Percentiles rank a stretch among this genome's conserved stretches.
phyloP scores from a whole-genome alignment of 2,113 vertebrate species.

The Chunga burmeisteri region DNA sequence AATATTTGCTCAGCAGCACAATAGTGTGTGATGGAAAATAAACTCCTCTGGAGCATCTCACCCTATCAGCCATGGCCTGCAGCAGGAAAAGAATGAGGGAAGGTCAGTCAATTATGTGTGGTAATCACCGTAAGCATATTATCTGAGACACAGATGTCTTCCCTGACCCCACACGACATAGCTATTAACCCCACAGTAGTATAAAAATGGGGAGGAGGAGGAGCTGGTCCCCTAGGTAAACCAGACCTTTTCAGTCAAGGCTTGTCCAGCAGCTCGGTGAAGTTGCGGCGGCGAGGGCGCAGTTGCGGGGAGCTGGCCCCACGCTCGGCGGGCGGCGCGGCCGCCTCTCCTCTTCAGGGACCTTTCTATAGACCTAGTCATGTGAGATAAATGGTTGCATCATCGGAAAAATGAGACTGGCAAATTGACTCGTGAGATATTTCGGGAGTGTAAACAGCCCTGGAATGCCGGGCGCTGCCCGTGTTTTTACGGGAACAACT shows the following conservation, averaged over 20 bases:
- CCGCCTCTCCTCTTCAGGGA: conserved; percentile 46
- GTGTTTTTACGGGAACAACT: not conserved
- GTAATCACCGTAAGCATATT: conserved; percentile 95
- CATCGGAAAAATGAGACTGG: conserved; percentile 70
- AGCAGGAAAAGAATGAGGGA: conserved; percentile 87
- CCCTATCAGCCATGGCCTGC: conserved; percentile 86
- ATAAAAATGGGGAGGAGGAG: conserved; percentile 81
- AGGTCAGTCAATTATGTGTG: conserved; percentile 97
- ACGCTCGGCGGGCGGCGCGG: not conserved
- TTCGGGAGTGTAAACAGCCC: conserved; percentile 29
- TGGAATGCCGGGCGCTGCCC: conserved; percentile 20
- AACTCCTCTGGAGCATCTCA: conserved; percentile 81
- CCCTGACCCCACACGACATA: conserved; percentile 87
- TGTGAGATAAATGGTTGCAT: conserved; percentile 83
- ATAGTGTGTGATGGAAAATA: conserved; percentile 90
- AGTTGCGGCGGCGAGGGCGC: conserved; percentile 49
- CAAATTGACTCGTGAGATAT: conserved; percentile 70
- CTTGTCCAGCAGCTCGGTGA: conserved; percentile 64
- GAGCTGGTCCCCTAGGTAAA: conserved; percentile 75
- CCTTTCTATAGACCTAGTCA: conserved; percentile 79
- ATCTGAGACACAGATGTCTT: conserved; percentile 93
- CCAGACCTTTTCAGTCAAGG: conserved; percentile 74
- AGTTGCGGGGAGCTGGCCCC: conserved; percentile 60
- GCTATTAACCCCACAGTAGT: conserved; percentile 87
- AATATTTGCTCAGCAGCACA: conserved; percentile 93